Evolutionary conservation across 2,113 vertebrate species (phyloP).

Genomic region (Pterocles orientalis): DNA sequence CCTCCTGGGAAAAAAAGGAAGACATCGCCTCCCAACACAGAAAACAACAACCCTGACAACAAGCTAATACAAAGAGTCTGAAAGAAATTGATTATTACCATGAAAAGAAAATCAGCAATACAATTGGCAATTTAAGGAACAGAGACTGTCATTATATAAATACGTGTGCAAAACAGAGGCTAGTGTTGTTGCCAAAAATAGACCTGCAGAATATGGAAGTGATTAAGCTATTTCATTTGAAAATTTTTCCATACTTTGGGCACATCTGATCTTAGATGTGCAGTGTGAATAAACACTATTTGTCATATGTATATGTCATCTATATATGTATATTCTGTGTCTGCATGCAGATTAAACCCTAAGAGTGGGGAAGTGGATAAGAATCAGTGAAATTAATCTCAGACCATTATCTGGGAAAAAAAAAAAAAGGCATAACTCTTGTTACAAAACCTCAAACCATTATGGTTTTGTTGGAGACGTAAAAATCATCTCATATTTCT

Average conservation of each 20-base stretch:
- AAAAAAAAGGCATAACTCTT: background rate
- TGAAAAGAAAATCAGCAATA: constrained; percentile 39
- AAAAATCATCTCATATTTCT: background rate
- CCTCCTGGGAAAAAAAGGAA: background rate
- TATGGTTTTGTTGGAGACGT: background rate
- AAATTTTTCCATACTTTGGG: background rate
- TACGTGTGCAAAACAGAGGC: constrained; percentile 12
- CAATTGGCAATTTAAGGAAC: constrained; percentile 43
- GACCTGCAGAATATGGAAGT: background rate
- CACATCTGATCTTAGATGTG: background rate
- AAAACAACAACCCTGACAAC: background rate
- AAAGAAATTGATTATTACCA: background rate
- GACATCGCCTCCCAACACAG: background rate
- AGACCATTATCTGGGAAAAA: background rate
- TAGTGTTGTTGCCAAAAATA: constrained; percentile 24
- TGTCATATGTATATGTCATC: background rate
- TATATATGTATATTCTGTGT: background rate
- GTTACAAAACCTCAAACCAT: background rate
- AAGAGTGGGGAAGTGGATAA: background rate
- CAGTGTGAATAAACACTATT: background rate
- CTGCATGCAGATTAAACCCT: background rate
- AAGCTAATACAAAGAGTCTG: background rate
- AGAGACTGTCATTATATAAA: constrained; percentile 42
- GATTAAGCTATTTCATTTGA: constrained; percentile 21
- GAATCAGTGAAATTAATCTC: background rate